Evolutionary conservation across 2,797 vertebrate species (phyloP), one percentile per base, ranked within the genome.

Genomic region (Pogoniulus pusillus): DNA sequence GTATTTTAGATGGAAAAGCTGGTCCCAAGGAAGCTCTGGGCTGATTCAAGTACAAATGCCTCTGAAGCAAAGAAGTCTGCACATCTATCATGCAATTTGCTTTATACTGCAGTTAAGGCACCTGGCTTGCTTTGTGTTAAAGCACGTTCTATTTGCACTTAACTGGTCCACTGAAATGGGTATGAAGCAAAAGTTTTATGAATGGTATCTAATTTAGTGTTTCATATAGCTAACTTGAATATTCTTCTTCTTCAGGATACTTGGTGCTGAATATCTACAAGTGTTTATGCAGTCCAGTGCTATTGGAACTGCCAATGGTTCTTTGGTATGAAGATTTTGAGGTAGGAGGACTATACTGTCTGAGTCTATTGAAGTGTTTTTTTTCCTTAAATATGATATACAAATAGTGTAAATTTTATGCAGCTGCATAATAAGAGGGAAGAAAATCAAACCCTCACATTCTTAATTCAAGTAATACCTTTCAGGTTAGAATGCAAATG

Each of bases 341-440:
- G 60, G 51, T 51, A 27, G 65, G 29, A 47, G 35, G 12, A 91
- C 72, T 71, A 39, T 34, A 41, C 41, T 68, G 47, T 70, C 27
- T 84, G 64, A 87, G 22, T 79, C 16, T 73, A 4, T 49, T 79
- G 5, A 6, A 34, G 27, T 73, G 59, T 29, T 95, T 86, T 70
- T 89, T 11, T 71, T 78, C 94, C 78, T 79, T 55, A 77, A 94
- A 49, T 54, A 83, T 57, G 58, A 45, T 85, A 77, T 85, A 26
- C 35, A 88, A 70, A 62, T 59, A 58, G 29, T 32, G 29, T 43
- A 49, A 37, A 69, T 75, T 93, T 79, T 92, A 26, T 76, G 39
- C 7, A 91, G 79, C 91, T 68, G 10, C 94, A 78, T 54, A 82
- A 80, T 23, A 71, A n/a, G 82, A 83, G 34, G 4, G 30, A 73